phyloP scores from a whole-genome alignment of 1,140 invertebrate genomes.

The Drosophila melanogaster region Release_6_plus_ISO1_MT NT_037436.4:17158501-17159000 shows the following conservation, averaged over 20 bases:
- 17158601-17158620: slow-evolving; percentile 27
- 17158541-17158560: slow-evolving; percentile 81
- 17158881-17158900: no score
- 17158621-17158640: slow-evolving; percentile 35
- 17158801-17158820: no score
- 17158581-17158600: slow-evolving; percentile 49
- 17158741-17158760: neutral
- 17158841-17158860: no score
- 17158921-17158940: no score
- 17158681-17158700: slow-evolving; percentile 7
- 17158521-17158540: slow-evolving; percentile 82
- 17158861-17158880: no score
- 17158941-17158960: no score
- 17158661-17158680: slow-evolving; percentile 12
- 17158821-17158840: no score
- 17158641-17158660: slow-evolving; percentile 41
- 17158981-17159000: no score
- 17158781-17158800: no score
- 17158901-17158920: no score
- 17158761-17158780: no score
- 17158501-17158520: slow-evolving; percentile 82
- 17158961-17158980: no score
- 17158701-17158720: slow-evolving; percentile 25
- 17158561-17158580: slow-evolving; percentile 79
- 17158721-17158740: slow-evolving; percentile 13